These are phyloP conservation scores for Tenthredo amoena DNA, from an alignment of 2,888 invertebrate species.

Conservation along the genomic window DNA sequence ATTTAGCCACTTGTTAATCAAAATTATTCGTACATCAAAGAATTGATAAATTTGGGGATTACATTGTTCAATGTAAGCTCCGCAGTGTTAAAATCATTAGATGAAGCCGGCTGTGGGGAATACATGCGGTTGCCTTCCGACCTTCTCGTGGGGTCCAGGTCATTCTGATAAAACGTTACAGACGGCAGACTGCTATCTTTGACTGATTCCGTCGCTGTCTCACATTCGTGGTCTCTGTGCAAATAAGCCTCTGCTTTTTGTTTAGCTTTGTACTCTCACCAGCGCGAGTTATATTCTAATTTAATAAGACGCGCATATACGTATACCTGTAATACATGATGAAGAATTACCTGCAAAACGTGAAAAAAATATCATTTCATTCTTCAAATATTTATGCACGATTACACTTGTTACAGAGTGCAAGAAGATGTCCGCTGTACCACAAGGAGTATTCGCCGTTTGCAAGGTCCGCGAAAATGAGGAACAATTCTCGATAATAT, in stretches of 20 bases:
- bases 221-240: constrained; percentile 16
- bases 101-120: not conserved
- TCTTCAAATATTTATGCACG: not conserved
- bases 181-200: constrained; percentile 40
- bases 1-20: not conserved
- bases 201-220: constrained; percentile 29
- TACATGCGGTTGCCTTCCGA: constrained; percentile 39
- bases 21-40: not conserved
- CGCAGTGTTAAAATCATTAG: not conserved
- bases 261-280: not conserved
- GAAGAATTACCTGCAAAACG: not conserved
- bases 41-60: not conserved
- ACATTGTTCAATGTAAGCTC: not conserved
- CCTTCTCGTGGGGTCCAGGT: constrained; percentile 52
- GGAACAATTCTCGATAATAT: constrained; percentile 80
- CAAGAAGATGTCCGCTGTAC: constrained; percentile 84
- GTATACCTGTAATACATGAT: not conserved
- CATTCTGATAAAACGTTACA: constrained; percentile 47
- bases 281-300: not conserved
- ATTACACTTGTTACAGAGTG: constrained; percentile 64
- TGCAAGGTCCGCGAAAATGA: constrained; percentile 84
- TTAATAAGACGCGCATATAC: not conserved
- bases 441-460: constrained; percentile 88
- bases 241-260: constrained; percentile 6
- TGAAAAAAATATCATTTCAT: not conserved